Evolutionary conservation across 2,113 vertebrate genomes (phyloP), one percentile per base, ranked within the genome.

Genomic region (Catagonus wagneri): DNA sequence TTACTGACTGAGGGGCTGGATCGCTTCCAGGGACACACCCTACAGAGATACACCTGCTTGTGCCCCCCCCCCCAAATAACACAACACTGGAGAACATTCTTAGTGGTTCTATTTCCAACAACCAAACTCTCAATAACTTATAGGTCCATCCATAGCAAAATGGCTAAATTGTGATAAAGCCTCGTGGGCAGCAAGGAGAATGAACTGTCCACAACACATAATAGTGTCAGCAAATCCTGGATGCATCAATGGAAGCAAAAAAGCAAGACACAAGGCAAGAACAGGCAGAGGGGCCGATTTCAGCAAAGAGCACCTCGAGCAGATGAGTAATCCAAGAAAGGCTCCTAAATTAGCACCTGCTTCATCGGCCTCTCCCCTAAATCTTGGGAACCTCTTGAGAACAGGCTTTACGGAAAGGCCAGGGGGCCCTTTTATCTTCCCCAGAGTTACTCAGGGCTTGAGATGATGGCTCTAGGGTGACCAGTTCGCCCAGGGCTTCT

Each of bases 141-240:
- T 14, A 5, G 6, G 58, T 7, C 65, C 16, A 50, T 44, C 32
- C 54, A 56, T 0, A 69, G 13, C 56, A 66, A 50, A 50, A 52
- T 10, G 61, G 22, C 60, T 63, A 34, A 29, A 63, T 5, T 7
- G 3, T 14, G 52, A 10, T 4, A 39, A 0, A 34, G 60, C 68
- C 52, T 83, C 93, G 34, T 29, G 44, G 56, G 52, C 68, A 39
- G 68, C 83, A 36, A 66, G 34, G 32, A 74, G 16, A 61, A 63
- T n/a, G 44, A 69, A 12, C 11, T 27, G 52, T 5, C 29, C 1
- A 6, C 2, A 2, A 52, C 7, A 14, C 0, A 1, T 0, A n/a
- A 3, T 2, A 19, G 1, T 6, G 11, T 2, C 32, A 36, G 44
- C 15, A 23, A 3, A 13, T 60, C 65, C 65, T 50, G 6, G 0